Percentiles rank a stretch among this genome's conserved stretches.
Evolutionary conservation across 2,888 invertebrate genomes (phyloP).

Genomic region (Dryobota labecula): DNA sequence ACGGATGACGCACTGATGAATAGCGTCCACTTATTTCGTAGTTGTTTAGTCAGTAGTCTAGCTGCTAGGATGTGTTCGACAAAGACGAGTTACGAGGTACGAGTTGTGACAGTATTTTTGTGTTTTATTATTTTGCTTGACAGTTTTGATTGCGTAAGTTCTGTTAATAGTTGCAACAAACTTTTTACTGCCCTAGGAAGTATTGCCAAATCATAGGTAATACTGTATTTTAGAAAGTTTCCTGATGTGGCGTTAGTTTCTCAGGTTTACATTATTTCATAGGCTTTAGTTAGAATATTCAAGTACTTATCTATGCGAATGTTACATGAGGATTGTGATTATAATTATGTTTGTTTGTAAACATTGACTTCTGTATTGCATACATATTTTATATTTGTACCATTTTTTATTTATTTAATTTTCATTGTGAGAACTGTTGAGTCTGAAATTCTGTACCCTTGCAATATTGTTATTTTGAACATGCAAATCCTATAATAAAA

Average conservation of each 20-base stretch:
- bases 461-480: background rate
- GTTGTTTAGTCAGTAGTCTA: conserved; percentile 74
- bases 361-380: conserved; percentile 13
- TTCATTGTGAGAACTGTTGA: background rate
- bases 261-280: background rate
- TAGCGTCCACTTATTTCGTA: conserved; percentile 72
- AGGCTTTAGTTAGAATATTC: background rate
- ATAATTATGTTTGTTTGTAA: conserved; percentile 33
- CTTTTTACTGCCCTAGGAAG: background rate
- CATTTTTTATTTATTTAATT: background rate
- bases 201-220: conserved; percentile 47
- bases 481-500: background rate
- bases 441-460: background rate
- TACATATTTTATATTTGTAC: background rate
- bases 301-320: background rate
- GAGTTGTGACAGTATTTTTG: conserved; percentile 73
- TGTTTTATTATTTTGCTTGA: conserved; percentile 25
- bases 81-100: conserved; percentile 82
- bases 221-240: conserved; percentile 43
- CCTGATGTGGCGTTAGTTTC: background rate
- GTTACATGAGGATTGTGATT: background rate
- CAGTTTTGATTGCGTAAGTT: background rate
- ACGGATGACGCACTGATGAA: conserved; percentile 75
- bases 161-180: background rate
- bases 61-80: conserved; percentile 79